Base-by-base conservation (phyloP, 2,888 invertebrate species). In the Caradrina clavipalpis region DNA sequence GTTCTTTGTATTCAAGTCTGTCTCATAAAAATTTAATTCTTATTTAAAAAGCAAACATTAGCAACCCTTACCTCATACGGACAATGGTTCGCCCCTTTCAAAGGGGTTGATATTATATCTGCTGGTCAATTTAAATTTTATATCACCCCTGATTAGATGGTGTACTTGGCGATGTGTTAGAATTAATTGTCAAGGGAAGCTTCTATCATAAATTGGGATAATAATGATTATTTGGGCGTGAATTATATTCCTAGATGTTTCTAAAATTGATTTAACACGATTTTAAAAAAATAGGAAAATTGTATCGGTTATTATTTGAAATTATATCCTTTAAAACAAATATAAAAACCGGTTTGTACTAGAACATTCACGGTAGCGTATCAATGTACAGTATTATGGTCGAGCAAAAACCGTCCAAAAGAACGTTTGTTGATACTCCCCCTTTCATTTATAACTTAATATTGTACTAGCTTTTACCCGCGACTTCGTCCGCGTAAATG, bases 101-200 rank as follows among this genome's bases (percentile, higher is more conserved):
- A 67, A 78, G 76, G 70, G 74, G 62, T 75, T 76, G 84, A 79
- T 85, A 85, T 85, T 79, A 83, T 86, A 80, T 75, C 77, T 81
- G 78, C 60, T 57, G 73, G 78, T 76, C 81, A 86, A 90, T 90
- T 89, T 89, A 86, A 90, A 90, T 90, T 87, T 87, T 84, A 88
- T 85, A 90, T 87, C 75, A 76, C 77, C 80, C 73, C 74, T 86
- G 85, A 88, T 87, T 88, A 86, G 78, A 59, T 82, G 73, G 78
- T 76, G 63, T 75, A 69, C 77, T 75, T 75, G 64, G 65, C 63
- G 66, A 76, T 78, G 78, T 78, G 76, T 74, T 66, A 35, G 70
- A 71, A 73, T 76, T 78, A 78, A 80, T 83, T 81, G 75, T 76
- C 73, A 71, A 69, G 67, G 69, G 69, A 13, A 2, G 42, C 1